Evolutionary conservation across 2,888 invertebrate genomes (phyloP).

Genomic region (Lycocerus yunnanus): DNA sequence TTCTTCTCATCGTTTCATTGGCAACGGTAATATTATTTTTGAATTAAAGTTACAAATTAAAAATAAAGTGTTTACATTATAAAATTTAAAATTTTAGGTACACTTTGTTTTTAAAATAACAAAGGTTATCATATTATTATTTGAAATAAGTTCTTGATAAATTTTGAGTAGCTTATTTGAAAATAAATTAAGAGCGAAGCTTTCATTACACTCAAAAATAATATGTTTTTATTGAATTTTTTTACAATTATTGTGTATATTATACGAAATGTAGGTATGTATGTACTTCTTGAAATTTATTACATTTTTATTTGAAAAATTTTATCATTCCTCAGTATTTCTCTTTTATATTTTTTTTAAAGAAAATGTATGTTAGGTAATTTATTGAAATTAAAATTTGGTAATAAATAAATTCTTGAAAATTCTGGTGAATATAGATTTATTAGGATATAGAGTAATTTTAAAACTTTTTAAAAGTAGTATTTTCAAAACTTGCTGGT

Average conservation of each 20-base stretch:
- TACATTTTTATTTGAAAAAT: neutral
- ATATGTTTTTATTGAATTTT: neutral
- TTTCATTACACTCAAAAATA: neutral
- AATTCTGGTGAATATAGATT: neutral
- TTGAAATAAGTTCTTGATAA: neutral
- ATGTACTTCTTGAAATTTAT: neutral
- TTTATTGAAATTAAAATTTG: neutral
- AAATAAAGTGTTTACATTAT: neutral
- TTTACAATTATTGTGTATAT: neutral
- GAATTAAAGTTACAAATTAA: no score
- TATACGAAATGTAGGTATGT: no score
- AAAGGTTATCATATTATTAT: neutral
- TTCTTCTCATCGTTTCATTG: no score
- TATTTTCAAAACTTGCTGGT: neutral
- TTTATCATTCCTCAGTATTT: neutral
- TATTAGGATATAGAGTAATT: no score
- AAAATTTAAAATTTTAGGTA: neutral
- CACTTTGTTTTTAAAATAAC: neutral
- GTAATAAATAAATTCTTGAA: neutral
- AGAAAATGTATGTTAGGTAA: neutral
- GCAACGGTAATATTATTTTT: no score
- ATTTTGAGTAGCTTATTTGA: neutral
- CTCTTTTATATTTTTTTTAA: neutral
- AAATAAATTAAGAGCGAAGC: neutral
- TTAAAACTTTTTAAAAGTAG: neutral